Evolutionary conservation across 2,113 vertebrate genomes (phyloP).

Genomic region (Hippoglossus stenolepis): DNA sequence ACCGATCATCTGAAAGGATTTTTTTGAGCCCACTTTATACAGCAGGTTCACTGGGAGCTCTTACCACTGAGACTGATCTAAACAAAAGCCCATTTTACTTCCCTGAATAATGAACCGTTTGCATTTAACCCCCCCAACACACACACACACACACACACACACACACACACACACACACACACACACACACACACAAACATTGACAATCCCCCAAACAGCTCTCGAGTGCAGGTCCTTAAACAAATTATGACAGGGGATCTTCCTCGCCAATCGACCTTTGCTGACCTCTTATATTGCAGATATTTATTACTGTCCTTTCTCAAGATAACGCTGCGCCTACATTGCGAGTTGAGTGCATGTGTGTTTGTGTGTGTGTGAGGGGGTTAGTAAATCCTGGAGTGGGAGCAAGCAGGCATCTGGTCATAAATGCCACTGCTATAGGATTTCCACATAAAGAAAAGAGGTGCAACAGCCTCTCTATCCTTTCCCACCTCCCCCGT

Average conservation of each 20-base stretch:
- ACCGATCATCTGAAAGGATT: conserved; percentile 27
- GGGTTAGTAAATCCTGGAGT: conserved; percentile 74
- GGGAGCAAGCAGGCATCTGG: conserved; percentile 64
- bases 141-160: conserved; percentile 48
- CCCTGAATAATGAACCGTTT: conserved; percentile 87
- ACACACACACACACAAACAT: conserved; percentile 49
- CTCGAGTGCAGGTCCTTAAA: conserved; percentile 85
- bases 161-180: background rate
- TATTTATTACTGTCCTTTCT: conserved; percentile 77
- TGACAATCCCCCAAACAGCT: conserved; percentile 79
- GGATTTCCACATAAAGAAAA: conserved; percentile 81
- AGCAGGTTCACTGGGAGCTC: conserved; percentile 51
- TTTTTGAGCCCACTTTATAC: conserved; percentile 48
- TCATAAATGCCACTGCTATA: conserved; percentile 77
- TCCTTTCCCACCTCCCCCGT: conserved; percentile 48
- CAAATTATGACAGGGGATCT: conserved; percentile 88
- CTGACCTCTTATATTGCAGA: conserved; percentile 73
- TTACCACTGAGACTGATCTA: conserved; percentile 43
- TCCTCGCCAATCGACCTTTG: conserved; percentile 74
- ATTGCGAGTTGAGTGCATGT: conserved; percentile 38
- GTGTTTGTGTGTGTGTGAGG: conserved; percentile 16
- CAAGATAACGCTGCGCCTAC: conserved; percentile 71
- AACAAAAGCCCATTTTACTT: conserved; percentile 80
- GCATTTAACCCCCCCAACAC: conserved; percentile 5
- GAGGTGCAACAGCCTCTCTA: conserved; percentile 70